Base-by-base conservation (phyloP, 2,888 invertebrate genomes). In the Thymelicus acteon region DNA sequence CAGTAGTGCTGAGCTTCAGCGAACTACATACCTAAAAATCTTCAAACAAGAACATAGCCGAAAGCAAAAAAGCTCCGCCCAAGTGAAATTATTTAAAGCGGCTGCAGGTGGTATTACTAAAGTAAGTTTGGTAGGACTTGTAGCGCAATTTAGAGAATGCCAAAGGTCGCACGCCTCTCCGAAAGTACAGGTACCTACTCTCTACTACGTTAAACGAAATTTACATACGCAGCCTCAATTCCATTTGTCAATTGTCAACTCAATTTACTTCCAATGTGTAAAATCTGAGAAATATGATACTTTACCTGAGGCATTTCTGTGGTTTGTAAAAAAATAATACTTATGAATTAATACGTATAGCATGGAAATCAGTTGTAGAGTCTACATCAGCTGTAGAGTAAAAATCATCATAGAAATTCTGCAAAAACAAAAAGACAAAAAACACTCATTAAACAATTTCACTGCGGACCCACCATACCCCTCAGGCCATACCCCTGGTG, bases 101-200 rank as follows among this genome's bases (percentile, higher is more conserved):
- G 52, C 60, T 67, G 60, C 67, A 67, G 19, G 40, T 49, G 49
- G 60, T 31, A 61, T 52, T 52, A 61, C 24, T 67, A 61, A 67
- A 67, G 60, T 52, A 61, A 60, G 67, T 67, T 67, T 12, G 61
- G 54, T 52, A 24, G 52, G 60, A 67, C 67, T 67, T 61, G 67
- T 67, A 61, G 61, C 61, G 44, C 61, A 54, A 67, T 74, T 76
- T 75, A 77, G 77, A 80, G 78, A 86, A 87, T 87, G 81, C 78
- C 81, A 87, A 85, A 86, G 86, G 86, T 86, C 82, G 72, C 75
- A 78, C 68, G 75, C 77, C 79, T 74, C 39, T 8, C 49, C 1
- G 49, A 49, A 49, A 63, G 24, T 61, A 61, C 61, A 64, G 57
- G 65, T 47, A 57, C n/a, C n/a, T n/a, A n/a, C 67, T 61, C 60